A percentile compares a stretch with the other conserved stretches of the same genome.
Conservation (phyloP, 2,888 invertebrate species). For the Melanophora roralis region DNA sequence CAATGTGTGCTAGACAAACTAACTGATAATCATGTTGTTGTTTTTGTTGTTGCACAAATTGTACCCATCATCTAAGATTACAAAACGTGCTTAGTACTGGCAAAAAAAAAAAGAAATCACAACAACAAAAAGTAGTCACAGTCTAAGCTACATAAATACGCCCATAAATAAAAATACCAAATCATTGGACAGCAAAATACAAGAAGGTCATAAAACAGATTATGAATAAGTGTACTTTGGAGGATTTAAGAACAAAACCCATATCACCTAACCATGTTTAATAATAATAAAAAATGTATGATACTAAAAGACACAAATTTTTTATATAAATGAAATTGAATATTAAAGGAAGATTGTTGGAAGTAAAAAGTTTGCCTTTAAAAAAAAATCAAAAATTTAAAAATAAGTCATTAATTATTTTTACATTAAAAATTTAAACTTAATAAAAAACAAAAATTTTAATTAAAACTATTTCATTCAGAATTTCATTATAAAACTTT, state of each 20-base stretch:
- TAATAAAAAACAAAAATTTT: too few species aligned
- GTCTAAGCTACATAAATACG: not conserved
- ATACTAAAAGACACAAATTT: too few species aligned
- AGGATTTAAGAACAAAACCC: not conserved
- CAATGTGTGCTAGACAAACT: not conserved
- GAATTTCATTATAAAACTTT: too few species aligned
- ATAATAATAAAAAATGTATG: too few species aligned
- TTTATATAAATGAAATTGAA: too few species aligned
- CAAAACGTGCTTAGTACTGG: not conserved
- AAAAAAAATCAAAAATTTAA: too few species aligned
- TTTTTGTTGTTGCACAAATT: not conserved
- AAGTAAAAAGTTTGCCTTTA: too few species aligned
- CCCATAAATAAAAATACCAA: not conserved
- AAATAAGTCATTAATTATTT: too few species aligned
- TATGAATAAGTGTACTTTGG: slow-evolving; percentile 5
- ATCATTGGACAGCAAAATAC: not conserved
- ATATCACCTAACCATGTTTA: too few species aligned
- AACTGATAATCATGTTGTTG: not conserved
- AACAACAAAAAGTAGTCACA: not conserved
- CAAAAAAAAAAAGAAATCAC: not conserved
- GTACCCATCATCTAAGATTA: not conserved
- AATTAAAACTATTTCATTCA: too few species aligned
- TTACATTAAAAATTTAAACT: too few species aligned
- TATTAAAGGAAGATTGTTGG: too few species aligned
- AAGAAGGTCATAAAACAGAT: not conserved